Base-by-base conservation (phyloP, 1,140 invertebrate genomes). In the Bombus sylvicola region DNA sequence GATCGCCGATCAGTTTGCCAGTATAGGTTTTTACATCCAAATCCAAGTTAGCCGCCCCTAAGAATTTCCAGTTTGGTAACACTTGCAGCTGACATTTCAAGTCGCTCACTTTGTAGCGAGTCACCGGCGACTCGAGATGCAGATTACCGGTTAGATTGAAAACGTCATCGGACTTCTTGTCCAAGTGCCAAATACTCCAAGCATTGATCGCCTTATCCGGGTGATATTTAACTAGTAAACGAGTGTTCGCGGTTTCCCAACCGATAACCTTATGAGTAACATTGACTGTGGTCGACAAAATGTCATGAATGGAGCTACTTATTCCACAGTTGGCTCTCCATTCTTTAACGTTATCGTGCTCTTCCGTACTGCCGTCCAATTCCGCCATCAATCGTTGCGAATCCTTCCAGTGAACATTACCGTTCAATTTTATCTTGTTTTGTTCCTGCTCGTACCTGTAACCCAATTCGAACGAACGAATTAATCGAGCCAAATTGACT, bases 1-100 rank as follows among this genome's bases (percentile, higher is more conserved):
- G 78, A 88, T 95, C 92, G 0, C 95, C 94, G 18, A 73, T 79
- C 4, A 95, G 41, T 66, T 92, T 94, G 2, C 96, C 95, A 0
- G 96, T 96, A 79, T 97, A 96, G 62, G 97, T 96, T 86, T 96
- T 96, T 59, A 97, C 96, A 88, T 98, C 97, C 28, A 98, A 92
- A 81, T 97, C 96, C 22, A 98, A 91, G 77, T 97, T 96, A 3
- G 97, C 97, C 2, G 96, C 96, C 10, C 97, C 97, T 31, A 96
- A 94, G 34, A 97, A 96, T 72, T 96, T 95, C 88, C 96, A 95
- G 64, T 96, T 95, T 34, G 96, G 95, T 37, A 95, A 96, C 0
- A 97, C 92, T 28, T 96, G 95, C 66, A 97, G 95, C 83, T 96
- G 96, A 28, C 97, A 97, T 9, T 96, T 96, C 25, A 98, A 92